Percentiles rank a stretch among this genome's conserved stretches.
phyloP scores from a whole-genome alignment of 23 tunicate genomes.

The Ascidia mentula region DNA sequence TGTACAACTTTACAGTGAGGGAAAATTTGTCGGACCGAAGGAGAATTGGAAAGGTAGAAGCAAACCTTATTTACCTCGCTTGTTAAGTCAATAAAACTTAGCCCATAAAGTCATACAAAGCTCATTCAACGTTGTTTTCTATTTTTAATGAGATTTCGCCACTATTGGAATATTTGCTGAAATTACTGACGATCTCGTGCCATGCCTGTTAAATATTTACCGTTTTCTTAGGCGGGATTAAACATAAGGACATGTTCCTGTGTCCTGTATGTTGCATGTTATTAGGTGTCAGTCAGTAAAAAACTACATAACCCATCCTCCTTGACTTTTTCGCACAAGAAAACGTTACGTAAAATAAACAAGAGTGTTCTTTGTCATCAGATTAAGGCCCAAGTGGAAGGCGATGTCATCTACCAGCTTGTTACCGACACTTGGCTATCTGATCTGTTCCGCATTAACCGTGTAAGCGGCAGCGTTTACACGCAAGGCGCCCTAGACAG shows the following conservation, averaged over 20 bases:
- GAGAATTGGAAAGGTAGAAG: constrained; percentile 34
- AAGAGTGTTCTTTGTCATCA: too few species aligned
- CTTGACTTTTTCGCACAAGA: too few species aligned
- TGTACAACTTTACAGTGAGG: constrained; percentile 20
- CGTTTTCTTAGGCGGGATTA: not conserved
- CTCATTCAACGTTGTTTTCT: not conserved
- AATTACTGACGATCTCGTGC: too few species aligned
- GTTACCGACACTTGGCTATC: constrained; percentile 15
- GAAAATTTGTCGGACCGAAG: constrained; percentile 25
- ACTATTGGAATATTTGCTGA: too few species aligned
- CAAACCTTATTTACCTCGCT: too few species aligned
- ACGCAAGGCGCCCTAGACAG: constrained; percentile 24
- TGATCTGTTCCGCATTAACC: constrained; percentile 34
- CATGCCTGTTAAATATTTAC: too few species aligned
- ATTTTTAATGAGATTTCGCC: not conserved
- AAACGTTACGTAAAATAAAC: too few species aligned
- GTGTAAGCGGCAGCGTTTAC: constrained; percentile 11
- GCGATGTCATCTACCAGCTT: constrained; percentile 15
- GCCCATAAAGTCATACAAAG: too few species aligned
- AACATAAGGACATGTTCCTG: not conserved
- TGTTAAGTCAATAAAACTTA: not conserved
- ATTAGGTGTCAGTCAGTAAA: too few species aligned
- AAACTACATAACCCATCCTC: too few species aligned
- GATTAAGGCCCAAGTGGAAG: not conserved
- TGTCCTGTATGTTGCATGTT: not conserved